Evolutionary conservation across 2,888 invertebrate species (phyloP).

Genomic region (Aleiodes alternator): DNA sequence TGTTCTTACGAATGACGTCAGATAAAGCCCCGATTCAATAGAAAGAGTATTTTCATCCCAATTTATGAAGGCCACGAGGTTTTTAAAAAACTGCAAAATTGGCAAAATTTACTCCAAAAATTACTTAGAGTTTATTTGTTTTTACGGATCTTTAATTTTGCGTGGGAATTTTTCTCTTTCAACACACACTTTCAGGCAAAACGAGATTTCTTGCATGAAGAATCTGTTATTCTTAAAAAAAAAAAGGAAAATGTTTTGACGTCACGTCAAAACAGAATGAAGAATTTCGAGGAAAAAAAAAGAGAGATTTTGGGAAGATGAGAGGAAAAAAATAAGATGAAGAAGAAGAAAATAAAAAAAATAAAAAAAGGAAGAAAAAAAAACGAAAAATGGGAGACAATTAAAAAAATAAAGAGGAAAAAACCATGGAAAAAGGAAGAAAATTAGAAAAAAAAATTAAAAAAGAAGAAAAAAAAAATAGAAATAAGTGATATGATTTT

Average conservation of each 20-base stretch:
- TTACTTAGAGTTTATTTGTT: background rate
- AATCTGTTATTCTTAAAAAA: no score
- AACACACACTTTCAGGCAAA: background rate
- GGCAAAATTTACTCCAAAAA: conserved; percentile 1
- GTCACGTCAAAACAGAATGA: background rate
- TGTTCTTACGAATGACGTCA: conserved; percentile 53
- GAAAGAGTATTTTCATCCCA: conserved; percentile 36
- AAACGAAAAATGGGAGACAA: no score
- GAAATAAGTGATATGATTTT: background rate
- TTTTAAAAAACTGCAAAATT: background rate
- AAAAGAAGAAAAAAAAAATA: background rate
- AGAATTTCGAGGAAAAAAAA: background rate
- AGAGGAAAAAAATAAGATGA: no score
- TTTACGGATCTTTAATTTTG: background rate
- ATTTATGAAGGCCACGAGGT: background rate
- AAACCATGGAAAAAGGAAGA: no score
- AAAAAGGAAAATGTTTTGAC: no score
- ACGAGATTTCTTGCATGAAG: background rate
- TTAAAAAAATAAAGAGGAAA: no score
- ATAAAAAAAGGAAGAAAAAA: no score
- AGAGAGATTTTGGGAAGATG: background rate
- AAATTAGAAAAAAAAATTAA: no score
- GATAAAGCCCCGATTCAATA: conserved; percentile 17
- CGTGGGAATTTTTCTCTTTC: background rate
- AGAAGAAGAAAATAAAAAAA: no score